Conservation (phyloP, 2,888 invertebrate genomes). For the Ramazzottius varieornatus region DNA sequence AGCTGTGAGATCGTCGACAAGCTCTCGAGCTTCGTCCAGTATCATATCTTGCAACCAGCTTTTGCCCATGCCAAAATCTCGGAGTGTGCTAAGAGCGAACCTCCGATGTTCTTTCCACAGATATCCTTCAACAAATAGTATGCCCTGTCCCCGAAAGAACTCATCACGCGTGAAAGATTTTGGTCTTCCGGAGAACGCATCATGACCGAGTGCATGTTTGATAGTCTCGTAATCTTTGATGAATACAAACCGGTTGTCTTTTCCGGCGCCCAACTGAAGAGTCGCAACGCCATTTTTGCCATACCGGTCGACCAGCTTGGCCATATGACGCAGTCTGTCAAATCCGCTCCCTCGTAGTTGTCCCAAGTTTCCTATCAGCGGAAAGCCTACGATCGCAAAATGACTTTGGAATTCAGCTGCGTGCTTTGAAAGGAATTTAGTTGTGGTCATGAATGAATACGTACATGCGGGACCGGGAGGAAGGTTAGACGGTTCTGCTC, state of each 20-base stretch:
- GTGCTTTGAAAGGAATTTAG: too few species aligned
- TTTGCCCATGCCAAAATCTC: slow-evolving; percentile 6
- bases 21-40: background rate
- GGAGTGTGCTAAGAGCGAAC: slow-evolving; percentile 6
- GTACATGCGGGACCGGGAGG: too few species aligned
- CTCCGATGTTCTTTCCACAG: slow-evolving; percentile 6
- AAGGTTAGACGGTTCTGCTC: too few species aligned
- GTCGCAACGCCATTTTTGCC: slow-evolving; percentile 3
- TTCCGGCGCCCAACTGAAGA: slow-evolving; percentile 2
- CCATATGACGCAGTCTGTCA: background rate
- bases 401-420: too few species aligned
- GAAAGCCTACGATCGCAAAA: too few species aligned
- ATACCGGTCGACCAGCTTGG: slow-evolving; percentile 5
- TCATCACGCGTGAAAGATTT: background rate
- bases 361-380: slow-evolving; percentile 5
- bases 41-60: slow-evolving; percentile 2
- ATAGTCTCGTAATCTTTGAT: slow-evolving; percentile 5
- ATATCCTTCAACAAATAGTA: slow-evolving; percentile 5
- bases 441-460: too few species aligned
- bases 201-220: slow-evolving; percentile 3
- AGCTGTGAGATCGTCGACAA: background rate
- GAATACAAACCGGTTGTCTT: background rate
- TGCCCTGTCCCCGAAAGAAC: background rate
- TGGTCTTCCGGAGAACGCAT: slow-evolving; percentile 4
- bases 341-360: background rate